phyloP scores from a whole-genome alignment of 2,888 invertebrate genomes.

The Dyspetes luteomarginatus region DNA sequence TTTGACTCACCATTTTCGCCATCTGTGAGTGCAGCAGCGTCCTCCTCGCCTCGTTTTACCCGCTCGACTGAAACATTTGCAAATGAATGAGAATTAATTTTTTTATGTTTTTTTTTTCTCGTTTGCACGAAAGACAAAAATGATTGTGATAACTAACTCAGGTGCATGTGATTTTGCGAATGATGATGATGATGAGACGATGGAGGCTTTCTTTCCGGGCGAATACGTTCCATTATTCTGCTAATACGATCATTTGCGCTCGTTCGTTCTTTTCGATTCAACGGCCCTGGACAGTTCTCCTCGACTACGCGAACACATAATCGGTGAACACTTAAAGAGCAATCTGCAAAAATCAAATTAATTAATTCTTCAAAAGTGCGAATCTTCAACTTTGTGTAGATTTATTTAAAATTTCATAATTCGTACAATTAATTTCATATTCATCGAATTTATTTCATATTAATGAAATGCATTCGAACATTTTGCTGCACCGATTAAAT shows the following conservation, averaged over 20 bases:
- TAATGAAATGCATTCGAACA: neutral
- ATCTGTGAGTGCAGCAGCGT: constrained; percentile 77
- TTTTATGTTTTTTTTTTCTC: constrained; percentile 13
- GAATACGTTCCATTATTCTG: constrained; percentile 89
- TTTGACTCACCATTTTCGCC: constrained; percentile 81
- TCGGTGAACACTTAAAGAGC: constrained; percentile 94
- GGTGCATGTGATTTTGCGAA: constrained; percentile 77
- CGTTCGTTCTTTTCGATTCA: constrained; percentile 84
- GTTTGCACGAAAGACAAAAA: neutral
- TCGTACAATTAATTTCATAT: neutral
- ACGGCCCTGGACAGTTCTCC: constrained; percentile 91
- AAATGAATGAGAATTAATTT: neutral
- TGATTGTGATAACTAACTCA: constrained; percentile 70
- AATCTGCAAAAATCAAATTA: constrained; percentile 86
- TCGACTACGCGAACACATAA: constrained; percentile 91
- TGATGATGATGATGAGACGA: constrained; percentile 82
- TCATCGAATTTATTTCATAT: neutral
- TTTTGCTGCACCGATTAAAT: too few species aligned
- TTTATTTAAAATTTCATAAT: neutral
- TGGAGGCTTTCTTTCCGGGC: constrained; percentile 84
- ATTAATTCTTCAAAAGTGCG: constrained; percentile 6
- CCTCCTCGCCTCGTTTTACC: constrained; percentile 80
- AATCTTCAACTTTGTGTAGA: neutral
- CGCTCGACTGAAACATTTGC: constrained; percentile 80
- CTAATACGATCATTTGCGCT: constrained; percentile 90